Conservation (phyloP, 2,888 invertebrate species). For the Oscheius sp. region DNA sequence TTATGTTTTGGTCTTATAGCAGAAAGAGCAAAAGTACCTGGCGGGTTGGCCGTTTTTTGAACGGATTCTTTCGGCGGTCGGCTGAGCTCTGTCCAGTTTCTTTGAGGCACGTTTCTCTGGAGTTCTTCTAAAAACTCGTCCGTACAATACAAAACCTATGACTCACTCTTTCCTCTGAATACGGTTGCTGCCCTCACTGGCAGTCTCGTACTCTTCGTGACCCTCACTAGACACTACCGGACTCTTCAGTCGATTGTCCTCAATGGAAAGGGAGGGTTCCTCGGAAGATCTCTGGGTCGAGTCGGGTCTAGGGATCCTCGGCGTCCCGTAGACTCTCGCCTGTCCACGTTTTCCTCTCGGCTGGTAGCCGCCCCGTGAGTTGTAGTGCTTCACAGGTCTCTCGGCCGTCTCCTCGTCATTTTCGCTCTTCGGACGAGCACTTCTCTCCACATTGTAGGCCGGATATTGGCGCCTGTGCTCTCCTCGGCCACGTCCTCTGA, state of each 20-base stretch:
- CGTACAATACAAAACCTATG: not conserved
- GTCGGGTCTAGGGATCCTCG: not conserved
- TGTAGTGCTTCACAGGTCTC: not conserved
- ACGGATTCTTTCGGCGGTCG: constrained; percentile 38
- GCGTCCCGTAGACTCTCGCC: not conserved
- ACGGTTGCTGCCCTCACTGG: constrained; percentile 82
- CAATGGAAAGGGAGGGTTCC: constrained; percentile 15
- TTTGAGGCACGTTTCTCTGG: constrained; percentile 7
- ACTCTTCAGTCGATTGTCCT: constrained; percentile 48
- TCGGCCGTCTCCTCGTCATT: constrained; percentile 35
- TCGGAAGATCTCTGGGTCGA: constrained; percentile 18
- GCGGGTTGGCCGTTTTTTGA: constrained; percentile 72
- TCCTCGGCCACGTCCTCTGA: constrained; percentile 22
- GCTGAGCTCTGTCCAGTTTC: constrained; percentile 5
- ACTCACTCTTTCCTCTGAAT: constrained; percentile 51
- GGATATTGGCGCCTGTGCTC: not conserved
- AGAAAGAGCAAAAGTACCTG: not conserved
- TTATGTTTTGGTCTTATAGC: not conserved
- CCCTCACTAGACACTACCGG: constrained; percentile 57
- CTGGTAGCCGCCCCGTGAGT: constrained; percentile 12
- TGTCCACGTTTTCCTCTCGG: constrained; percentile 11
- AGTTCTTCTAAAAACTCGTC: constrained; percentile 9
- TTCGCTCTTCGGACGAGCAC: constrained; percentile 17
- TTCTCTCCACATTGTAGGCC: not conserved
- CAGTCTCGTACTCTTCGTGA: constrained; percentile 82